phyloP scores from a whole-genome alignment of 2,888 invertebrate species.

The Loripinus fragilis region DNA sequence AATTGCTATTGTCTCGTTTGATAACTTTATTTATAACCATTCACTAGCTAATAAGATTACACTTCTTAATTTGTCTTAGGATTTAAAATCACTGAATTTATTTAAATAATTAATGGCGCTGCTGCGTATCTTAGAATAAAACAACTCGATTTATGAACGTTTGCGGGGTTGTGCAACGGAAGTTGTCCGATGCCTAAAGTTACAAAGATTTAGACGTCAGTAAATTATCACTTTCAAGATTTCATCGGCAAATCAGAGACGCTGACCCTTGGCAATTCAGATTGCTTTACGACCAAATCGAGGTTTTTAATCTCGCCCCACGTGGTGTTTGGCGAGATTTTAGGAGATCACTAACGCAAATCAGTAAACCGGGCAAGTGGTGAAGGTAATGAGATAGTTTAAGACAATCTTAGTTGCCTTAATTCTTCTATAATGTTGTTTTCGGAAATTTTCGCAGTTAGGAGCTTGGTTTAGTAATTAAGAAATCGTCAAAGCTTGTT shows the following conservation, averaged over 20 bases:
- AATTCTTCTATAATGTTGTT: constrained; percentile 62
- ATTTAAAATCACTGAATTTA: constrained; percentile 69
- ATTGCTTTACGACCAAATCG: constrained; percentile 58
- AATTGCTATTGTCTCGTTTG: constrained; percentile 76
- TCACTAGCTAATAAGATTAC: constrained; percentile 67
- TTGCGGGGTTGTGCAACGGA: constrained; percentile 11
- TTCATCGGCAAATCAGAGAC: constrained; percentile 40
- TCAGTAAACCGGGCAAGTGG: constrained; percentile 56
- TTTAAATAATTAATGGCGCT: constrained; percentile 71
- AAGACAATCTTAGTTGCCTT: constrained; percentile 56
- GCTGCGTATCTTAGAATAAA: constrained; percentile 25
- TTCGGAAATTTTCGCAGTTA: constrained; percentile 50
- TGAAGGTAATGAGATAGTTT: constrained; percentile 59
- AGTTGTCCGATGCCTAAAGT: constrained; percentile 9
- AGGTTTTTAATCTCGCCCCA: constrained; percentile 56
- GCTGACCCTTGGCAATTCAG: constrained; percentile 45
- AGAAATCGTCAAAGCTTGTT: background rate
- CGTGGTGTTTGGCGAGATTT: constrained; percentile 52
- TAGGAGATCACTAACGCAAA: constrained; percentile 59
- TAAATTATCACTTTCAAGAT: constrained; percentile 57
- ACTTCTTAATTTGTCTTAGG: constrained; percentile 70
- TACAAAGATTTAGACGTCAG: constrained; percentile 52
- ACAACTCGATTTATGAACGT: constrained; percentile 3
- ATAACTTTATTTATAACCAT: constrained; percentile 74
- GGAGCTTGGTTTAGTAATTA: constrained; percentile 43